These are phyloP conservation scores for Pristionchus japonicus DNA, from an alignment of 2,888 invertebrate species.

Conservation along the genomic window DNA sequence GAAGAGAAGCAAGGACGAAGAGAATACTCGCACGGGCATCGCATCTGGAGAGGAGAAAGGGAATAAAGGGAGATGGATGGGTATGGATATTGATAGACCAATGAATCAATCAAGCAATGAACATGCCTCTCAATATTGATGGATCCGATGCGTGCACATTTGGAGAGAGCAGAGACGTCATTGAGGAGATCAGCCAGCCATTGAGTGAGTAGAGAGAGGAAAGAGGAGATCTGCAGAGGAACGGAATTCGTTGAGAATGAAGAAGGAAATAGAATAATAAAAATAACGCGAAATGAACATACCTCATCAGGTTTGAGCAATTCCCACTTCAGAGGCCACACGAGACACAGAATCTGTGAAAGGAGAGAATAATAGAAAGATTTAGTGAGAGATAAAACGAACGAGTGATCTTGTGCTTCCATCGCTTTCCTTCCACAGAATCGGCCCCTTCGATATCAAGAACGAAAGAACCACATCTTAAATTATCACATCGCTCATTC, in stretches of 20 bases:
- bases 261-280: neutral
- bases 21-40: slow-evolving; percentile 16
- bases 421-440: neutral
- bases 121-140: slow-evolving; percentile 22
- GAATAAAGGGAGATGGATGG: too few relatives aligned
- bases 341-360: slow-evolving; percentile 25
- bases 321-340: slow-evolving; percentile 43
- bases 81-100: neutral
- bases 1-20: slow-evolving; percentile 17
- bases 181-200: slow-evolving; percentile 13
- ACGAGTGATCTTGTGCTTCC: slow-evolving; percentile 7
- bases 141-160: slow-evolving; percentile 9
- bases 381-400: too few relatives aligned
- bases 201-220: slow-evolving; percentile 31
- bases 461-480: neutral
- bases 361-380: neutral
- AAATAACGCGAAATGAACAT: neutral
- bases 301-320: slow-evolving; percentile 10
- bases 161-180: neutral
- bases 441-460: slow-evolving; percentile 3
- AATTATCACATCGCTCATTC: too few relatives aligned
- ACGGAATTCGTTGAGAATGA: neutral
- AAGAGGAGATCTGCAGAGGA: neutral
- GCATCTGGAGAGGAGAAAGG: slow-evolving; percentile 35
- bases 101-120: neutral